Conservation (phyloP, 1,140 invertebrate genomes). For the Lysiphlebus fabarum region DNA sequence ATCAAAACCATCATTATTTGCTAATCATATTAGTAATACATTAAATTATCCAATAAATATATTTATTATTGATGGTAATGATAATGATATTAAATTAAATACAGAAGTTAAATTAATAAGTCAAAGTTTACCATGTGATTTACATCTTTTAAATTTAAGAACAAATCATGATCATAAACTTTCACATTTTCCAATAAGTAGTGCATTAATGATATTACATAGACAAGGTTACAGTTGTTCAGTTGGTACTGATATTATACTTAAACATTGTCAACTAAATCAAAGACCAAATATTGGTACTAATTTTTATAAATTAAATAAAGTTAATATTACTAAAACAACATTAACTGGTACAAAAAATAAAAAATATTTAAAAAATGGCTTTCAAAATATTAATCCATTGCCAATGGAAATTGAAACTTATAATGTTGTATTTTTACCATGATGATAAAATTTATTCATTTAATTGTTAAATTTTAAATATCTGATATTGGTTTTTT, state of each 20-base stretch:
- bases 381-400: constrained; percentile 61
- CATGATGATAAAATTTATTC: constrained; percentile 31
- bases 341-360: constrained; percentile 69
- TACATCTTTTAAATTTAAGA: constrained; percentile 79
- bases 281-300: constrained; percentile 47
- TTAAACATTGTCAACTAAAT: constrained; percentile 46
- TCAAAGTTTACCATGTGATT: constrained; percentile 75
- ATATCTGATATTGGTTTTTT: too few relatives aligned
- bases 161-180: constrained; percentile 76
- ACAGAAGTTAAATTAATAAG: constrained; percentile 59
- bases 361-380: constrained; percentile 50
- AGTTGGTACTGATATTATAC: constrained; percentile 54
- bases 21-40: constrained; percentile 67
- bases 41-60: constrained; percentile 73
- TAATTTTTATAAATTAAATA: constrained; percentile 53
- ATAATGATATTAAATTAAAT: constrained; percentile 35
- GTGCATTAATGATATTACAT: constrained; percentile 76
- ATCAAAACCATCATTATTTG: constrained; percentile 65
- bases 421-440: constrained; percentile 66
- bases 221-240: constrained; percentile 70
- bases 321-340: constrained; percentile 57
- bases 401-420: constrained; percentile 71
- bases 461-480: too few relatives aligned
- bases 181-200: constrained; percentile 75
- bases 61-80: constrained; percentile 64